Conservation (phyloP, 2,888 invertebrate species). For the Coleophora flavipennella region DNA sequence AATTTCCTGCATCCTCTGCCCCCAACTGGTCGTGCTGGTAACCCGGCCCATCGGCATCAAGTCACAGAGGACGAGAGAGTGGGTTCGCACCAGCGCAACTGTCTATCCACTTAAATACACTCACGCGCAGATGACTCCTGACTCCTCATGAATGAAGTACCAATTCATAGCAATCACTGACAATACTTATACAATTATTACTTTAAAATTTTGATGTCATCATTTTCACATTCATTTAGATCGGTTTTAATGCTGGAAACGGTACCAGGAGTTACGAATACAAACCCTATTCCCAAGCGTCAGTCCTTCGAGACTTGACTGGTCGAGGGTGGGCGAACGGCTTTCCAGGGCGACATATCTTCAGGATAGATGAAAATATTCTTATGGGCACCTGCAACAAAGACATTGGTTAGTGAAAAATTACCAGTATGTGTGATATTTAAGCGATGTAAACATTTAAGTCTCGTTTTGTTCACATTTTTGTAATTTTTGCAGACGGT, state of each 20-base stretch:
- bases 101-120: too few relatives aligned
- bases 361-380: conserved; percentile 95
- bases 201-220: too few relatives aligned
- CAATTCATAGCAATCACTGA: too few relatives aligned
- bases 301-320: conserved; percentile 86
- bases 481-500: conserved; percentile 71
- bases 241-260: conserved; percentile 97
- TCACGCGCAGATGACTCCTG: too few relatives aligned
- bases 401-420: conserved; percentile 78
- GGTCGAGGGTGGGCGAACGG: conserved; percentile 90
- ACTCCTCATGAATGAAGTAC: too few relatives aligned
- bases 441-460: not conserved
- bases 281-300: conserved; percentile 89
- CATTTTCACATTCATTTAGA: conserved; percentile 61
- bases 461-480: not conserved
- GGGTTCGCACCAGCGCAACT: too few relatives aligned
- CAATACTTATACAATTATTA: too few relatives aligned
- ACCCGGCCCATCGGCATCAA: too few relatives aligned
- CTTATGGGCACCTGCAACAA: conserved; percentile 94
- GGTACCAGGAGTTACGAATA: conserved; percentile 92
- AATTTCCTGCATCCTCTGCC: too few relatives aligned
- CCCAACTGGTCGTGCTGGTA: too few relatives aligned
- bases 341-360: conserved; percentile 92
- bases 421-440: not conserved
- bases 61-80: too few relatives aligned